Conservation (phyloP, 2,888 invertebrate species). For the Cinara cedri region DNA sequence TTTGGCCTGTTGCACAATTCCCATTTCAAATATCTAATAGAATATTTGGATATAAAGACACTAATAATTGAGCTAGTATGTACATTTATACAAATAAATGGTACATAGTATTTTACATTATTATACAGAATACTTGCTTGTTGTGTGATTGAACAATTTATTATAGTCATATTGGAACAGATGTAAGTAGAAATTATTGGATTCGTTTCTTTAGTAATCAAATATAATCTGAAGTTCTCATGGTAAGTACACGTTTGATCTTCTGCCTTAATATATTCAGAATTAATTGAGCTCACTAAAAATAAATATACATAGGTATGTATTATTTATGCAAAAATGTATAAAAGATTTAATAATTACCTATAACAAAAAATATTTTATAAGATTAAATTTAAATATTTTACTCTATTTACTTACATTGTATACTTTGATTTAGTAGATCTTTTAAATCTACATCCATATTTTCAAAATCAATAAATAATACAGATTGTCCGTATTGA, state of each 20-base stretch:
- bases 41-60: no score
- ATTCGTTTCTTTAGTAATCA: slow-evolving; percentile 88
- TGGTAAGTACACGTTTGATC: slow-evolving; percentile 88
- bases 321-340: no score
- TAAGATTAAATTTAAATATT: not conserved
- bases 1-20: no score
- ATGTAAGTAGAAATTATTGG: slow-evolving; percentile 85
- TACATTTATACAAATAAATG: no score
- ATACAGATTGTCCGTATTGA: slow-evolving; percentile 84
- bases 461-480: slow-evolving; percentile 90
- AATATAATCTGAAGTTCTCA: slow-evolving; percentile 83
- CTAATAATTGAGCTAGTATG: no score
- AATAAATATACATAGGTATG: not conserved
- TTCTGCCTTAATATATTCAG: slow-evolving; percentile 16
- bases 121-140: slow-evolving; percentile 67
- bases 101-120: no score
- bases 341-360: not conserved
- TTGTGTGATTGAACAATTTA: slow-evolving; percentile 89
- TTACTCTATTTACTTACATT: slow-evolving; percentile 62
- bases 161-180: slow-evolving; percentile 85
- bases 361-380: not conserved
- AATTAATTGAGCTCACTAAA: slow-evolving; percentile 8
- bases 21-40: no score
- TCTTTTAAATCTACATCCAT: slow-evolving; percentile 90
- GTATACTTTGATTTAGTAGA: slow-evolving; percentile 83